Evolutionary conservation across 1,140 invertebrate species (phyloP).

Genomic region (Watersipora subatra): DNA sequence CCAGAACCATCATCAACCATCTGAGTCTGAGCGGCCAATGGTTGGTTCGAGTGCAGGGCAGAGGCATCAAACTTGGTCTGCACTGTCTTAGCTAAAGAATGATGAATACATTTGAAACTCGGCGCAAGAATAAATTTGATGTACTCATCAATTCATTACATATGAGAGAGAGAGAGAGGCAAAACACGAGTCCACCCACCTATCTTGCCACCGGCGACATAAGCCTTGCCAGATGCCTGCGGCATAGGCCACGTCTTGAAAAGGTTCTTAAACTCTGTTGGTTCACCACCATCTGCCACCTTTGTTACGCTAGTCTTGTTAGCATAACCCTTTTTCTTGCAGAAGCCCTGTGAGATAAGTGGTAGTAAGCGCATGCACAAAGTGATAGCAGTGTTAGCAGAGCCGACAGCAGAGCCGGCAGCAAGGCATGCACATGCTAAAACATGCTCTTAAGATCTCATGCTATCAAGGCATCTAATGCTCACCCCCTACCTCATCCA

Average conservation of each 20-base stretch:
- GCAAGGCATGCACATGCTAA: no score
- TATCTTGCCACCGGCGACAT: slow-evolving; percentile 23
- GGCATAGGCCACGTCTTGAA: slow-evolving; percentile 57
- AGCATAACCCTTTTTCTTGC: slow-evolving; percentile 71
- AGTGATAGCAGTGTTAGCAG: no score
- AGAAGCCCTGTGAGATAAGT: slow-evolving; percentile 60
- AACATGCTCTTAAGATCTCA: no score
- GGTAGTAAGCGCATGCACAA: not conserved
- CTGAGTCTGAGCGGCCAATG: slow-evolving; percentile 60
- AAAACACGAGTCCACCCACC: no score
- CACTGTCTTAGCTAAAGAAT: slow-evolving; percentile 44
- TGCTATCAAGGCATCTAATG: no score
- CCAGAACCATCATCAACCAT: slow-evolving; percentile 81
- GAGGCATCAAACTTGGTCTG: slow-evolving; percentile 55
- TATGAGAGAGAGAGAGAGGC: no score
- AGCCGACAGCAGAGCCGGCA: no score
- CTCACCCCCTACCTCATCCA: no score
- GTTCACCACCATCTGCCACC: slow-evolving; percentile 66
- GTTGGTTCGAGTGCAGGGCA: slow-evolving; percentile 49
- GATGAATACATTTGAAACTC: slow-evolving; percentile 7
- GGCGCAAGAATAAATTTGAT: not conserved
- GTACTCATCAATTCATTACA: no score
- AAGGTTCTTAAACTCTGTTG: slow-evolving; percentile 67
- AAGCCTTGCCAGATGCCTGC: slow-evolving; percentile 29
- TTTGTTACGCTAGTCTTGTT: slow-evolving; percentile 59